Base-by-base conservation (phyloP, 2,888 invertebrate species). In the Lasioglossum malachurum region DNA sequence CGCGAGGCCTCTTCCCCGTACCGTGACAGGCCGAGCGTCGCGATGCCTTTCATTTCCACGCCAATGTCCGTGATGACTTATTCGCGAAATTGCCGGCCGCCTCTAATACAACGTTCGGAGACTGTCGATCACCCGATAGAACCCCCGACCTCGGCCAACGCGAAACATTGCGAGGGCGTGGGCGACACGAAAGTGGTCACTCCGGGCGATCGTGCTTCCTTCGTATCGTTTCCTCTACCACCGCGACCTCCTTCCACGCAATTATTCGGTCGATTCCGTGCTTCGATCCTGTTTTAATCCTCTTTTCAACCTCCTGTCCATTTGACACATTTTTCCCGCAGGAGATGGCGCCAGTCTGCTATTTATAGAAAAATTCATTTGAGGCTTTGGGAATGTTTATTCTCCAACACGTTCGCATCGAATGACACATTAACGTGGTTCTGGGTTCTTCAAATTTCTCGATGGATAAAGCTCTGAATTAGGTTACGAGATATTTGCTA, bases 1-100 rank as follows among this genome's bases (percentile, higher is more conserved):
- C n/a, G n/a, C 71, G 23, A 46, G 46, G 31, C 31, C 69, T 53
- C 44, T n/a, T 14, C 7, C 78, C 74, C 67, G 69, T 67, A 73
- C n/a, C 31, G 53, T 35, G 35, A 35, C 27, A 46, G 44, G 31
- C 12, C 10, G 35, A 35, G 4, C 78, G 38, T 57, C 53, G 16
- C 46, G 74, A 46, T 44, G 27, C 41, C 67, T 60, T 53, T 78
- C 77, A 41, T 67, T 72, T 14, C 75, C 57, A 44, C 72, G 41
- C 31, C 73, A 53, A 35, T 81, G 74, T 71, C 41, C 35, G 67
- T 57, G 82, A 86, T 53, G 78, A 73, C 73, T 87, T 82, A 79
- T 79, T 87, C 74, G 64, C 76, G 75, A 82, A 74, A 79, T 77
- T 57, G 76, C 86, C 78, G 82, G 75, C 49, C 27, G 53, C n/a